Conservation (phyloP, 2,888 invertebrate species). For the Dugesia japonica region DNA sequence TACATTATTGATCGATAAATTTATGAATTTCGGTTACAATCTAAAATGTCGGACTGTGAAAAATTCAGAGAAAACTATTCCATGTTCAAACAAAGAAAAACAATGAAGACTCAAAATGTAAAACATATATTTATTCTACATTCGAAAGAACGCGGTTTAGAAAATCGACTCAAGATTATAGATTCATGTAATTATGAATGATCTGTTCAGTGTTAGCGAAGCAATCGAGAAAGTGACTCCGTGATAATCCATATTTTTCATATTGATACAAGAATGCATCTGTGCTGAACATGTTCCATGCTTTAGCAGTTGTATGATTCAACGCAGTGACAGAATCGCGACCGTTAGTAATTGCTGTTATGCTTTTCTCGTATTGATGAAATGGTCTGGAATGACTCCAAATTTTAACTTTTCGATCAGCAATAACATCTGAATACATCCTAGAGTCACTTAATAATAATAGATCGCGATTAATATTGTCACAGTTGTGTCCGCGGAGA, state of each 20-base stretch:
- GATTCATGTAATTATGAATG: conserved; percentile 38
- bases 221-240: conserved; percentile 46
- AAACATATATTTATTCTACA: too few relatives aligned
- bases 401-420: not conserved
- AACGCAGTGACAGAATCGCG: conserved; percentile 40
- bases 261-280: conserved; percentile 49
- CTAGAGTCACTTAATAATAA: not conserved
- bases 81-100: too few relatives aligned
- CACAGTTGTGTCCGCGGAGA: not conserved
- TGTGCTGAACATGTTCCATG: conserved; percentile 48
- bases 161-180: too few relatives aligned
- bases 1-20: too few relatives aligned
- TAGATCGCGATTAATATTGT: conserved; percentile 22
- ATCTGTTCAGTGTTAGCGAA: conserved; percentile 47
- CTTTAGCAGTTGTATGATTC: conserved; percentile 42
- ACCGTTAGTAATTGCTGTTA: conserved; percentile 45
- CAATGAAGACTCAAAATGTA: too few relatives aligned
- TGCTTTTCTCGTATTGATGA: conserved; percentile 43
- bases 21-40: too few relatives aligned
- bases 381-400: conserved; percentile 40
- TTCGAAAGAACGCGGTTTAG: too few relatives aligned
- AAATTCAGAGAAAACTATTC: too few relatives aligned
- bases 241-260: conserved; percentile 42
- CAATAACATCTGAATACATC: conserved; percentile 6
- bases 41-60: too few relatives aligned